Evolutionary conservation across 2,888 invertebrate genomes (phyloP).

Genomic region (Trissoscelio sp.): DNA sequence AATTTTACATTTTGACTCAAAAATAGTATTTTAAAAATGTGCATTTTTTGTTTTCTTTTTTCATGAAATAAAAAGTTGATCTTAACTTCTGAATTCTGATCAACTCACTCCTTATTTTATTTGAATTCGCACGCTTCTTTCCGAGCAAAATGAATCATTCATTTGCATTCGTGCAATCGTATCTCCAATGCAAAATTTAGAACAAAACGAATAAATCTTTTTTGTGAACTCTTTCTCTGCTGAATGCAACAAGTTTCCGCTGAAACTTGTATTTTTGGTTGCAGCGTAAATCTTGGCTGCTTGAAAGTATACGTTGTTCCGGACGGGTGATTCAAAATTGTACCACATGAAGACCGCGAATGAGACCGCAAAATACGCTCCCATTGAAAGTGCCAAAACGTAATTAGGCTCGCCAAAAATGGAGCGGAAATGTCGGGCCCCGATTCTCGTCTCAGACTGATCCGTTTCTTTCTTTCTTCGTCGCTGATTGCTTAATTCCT

Average conservation of each 20-base stretch:
- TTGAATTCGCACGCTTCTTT: background rate
- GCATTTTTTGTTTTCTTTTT: too few species aligned
- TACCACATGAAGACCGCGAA: constrained; percentile 25
- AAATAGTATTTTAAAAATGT: too few species aligned
- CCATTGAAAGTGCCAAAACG: constrained; percentile 76
- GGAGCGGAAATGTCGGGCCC: constrained; percentile 79
- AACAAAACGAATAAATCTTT: constrained; percentile 29
- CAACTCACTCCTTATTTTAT: too few species aligned
- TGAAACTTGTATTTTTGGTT: constrained; percentile 29
- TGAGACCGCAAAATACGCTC: constrained; percentile 63
- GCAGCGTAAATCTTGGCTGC: constrained; percentile 25
- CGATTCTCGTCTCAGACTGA: background rate
- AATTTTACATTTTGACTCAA: too few species aligned
- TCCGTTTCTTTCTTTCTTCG: constrained; percentile 23
- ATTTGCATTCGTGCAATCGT: constrained; percentile 3
- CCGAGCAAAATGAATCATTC: constrained; percentile 10
- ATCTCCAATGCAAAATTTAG: constrained; percentile 15
- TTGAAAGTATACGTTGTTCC: constrained; percentile 32
- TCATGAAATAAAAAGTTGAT: too few species aligned
- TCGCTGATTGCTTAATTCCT: constrained; percentile 59
- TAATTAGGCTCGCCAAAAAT: constrained; percentile 79
- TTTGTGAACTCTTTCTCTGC: constrained; percentile 3
- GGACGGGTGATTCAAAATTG: constrained; percentile 21
- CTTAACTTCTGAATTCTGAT: too few species aligned
- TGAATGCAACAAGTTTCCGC: constrained; percentile 36